These are phyloP conservation scores for Agapostemon virescens DNA, from an alignment of 2,888 invertebrate genomes.

Conservation along the genomic window DNA sequence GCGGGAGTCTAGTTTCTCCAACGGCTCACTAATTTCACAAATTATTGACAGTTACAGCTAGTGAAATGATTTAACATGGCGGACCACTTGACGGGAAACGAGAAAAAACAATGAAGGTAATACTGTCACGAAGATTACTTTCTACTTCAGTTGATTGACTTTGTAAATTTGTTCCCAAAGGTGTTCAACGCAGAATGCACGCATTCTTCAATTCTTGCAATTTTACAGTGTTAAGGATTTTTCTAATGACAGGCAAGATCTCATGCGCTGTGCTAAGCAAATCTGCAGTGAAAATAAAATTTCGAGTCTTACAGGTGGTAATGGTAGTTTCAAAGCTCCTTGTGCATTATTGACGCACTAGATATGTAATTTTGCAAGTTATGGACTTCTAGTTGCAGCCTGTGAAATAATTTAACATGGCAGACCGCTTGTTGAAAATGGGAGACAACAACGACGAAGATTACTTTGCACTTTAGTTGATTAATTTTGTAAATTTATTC, in stretches of 20 bases:
- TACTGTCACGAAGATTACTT: not conserved
- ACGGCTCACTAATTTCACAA: slow-evolving; percentile 45
- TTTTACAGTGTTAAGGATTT: not conserved
- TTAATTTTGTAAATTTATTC: too few species aligned
- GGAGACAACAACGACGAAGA: too few species aligned
- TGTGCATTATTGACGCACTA: not conserved
- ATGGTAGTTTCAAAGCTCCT: not conserved
- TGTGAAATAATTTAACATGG: too few species aligned
- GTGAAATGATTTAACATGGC: slow-evolving; percentile 29
- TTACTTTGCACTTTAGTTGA: too few species aligned
- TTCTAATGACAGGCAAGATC: not conserved
- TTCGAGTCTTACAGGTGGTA: not conserved
- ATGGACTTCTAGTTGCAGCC: too few species aligned
- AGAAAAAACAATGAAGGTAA: not conserved
- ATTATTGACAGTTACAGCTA: slow-evolving; percentile 27
- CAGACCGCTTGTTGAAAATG: too few species aligned
- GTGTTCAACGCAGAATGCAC: not conserved
- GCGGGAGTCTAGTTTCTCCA: slow-evolving; percentile 48
- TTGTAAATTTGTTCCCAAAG: not conserved
- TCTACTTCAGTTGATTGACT: not conserved
- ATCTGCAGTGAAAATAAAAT: not conserved
- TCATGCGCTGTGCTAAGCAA: not conserved
- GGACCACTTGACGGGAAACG: slow-evolving; percentile 7
- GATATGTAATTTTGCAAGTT: too few species aligned
- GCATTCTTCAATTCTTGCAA: not conserved